Conservation (phyloP, 2,113 vertebrate genomes). For the Rhinogobius similis region DNA sequence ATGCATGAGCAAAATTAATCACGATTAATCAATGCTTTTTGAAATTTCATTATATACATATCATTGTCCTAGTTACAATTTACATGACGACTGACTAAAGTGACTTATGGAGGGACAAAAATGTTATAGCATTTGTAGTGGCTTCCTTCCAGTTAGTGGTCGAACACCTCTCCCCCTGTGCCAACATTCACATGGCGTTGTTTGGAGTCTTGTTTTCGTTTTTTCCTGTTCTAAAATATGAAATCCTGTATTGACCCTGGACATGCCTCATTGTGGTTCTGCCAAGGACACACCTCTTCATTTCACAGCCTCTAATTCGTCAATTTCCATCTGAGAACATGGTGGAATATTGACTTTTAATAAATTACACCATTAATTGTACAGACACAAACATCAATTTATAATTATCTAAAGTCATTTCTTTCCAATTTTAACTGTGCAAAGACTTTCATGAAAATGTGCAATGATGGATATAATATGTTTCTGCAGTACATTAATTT, state of each 20-base stretch:
- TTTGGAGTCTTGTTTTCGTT: too few species aligned
- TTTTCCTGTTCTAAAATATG: not conserved
- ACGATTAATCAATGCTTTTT: too few species aligned
- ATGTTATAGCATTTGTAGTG: too few species aligned
- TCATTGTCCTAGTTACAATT: too few species aligned
- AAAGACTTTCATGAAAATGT: slow-evolving; percentile 4
- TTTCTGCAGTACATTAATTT: slow-evolving; percentile 2
- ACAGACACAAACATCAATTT: slow-evolving; percentile 30
- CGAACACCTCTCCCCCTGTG: too few species aligned
- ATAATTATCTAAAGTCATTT: slow-evolving; percentile 17
- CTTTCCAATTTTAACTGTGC: slow-evolving; percentile 3
- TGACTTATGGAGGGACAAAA: too few species aligned
- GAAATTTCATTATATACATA: too few species aligned
- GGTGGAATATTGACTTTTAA: slow-evolving; percentile 14
- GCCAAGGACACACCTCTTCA: not conserved
- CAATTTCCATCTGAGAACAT: slow-evolving; percentile 13
- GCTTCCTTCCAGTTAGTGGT: too few species aligned
- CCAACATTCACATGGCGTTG: too few species aligned
- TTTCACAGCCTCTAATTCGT: slow-evolving; percentile 27
- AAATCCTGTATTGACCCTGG: slow-evolving; percentile 1
- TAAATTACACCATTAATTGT: slow-evolving; percentile 22
- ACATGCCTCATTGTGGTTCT: not conserved
- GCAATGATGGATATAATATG: not conserved
- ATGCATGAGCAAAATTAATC: too few species aligned
- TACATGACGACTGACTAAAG: too few species aligned